Base-by-base conservation (phyloP, 2,113 vertebrate species). In the Callithrix jacchus region DNA sequence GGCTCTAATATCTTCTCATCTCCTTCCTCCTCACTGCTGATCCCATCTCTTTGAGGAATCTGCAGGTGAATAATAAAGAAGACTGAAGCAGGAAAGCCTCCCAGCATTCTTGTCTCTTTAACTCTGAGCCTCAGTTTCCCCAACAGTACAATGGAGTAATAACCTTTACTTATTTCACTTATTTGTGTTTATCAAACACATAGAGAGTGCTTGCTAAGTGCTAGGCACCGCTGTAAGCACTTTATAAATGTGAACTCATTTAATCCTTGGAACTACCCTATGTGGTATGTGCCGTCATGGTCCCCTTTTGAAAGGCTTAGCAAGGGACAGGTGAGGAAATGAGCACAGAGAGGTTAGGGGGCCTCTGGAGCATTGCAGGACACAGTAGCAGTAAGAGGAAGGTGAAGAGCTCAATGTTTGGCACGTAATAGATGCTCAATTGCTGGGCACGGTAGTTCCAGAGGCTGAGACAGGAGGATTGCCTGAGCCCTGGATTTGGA, bases 221-320 rank as follows among this genome's bases (percentile, higher is more conserved):
- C 30, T 4, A 73, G 73, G 61, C 32, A 12, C 66, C 4, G 21
- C 37, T 45, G 35, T 35, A 70, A 13, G 47, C 66, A 6, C 27
- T 93, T 81, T 12, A 49, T 73, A 54, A 47, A 14, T 18, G 52
- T 10, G 4, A 73, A 37, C 37, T 47, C 87, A 30, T 56, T 64
- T 13, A 54, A 49, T 68, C 70, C 37, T 81, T 12, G 56, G 79
- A 64, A 77, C n/a, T 73, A 7, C 23, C 23, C 47, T 9, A 8
- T 5, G 64, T 49, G 32, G 18, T 4, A 20, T 47, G 70, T 54
- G 11, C 11, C 23, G 0, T 49, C 14, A 18, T 0, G 1, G 20
- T 23, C 4, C 16, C 80, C 70, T 47, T 92, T 58, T 8, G 7
- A n/a, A n/a, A n/a, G n/a, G n/a, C n/a, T n/a, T n/a, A n/a, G n/a